Evolutionary conservation across 2,797 vertebrate genomes (phyloP), one percentile per base, ranked within the genome.

Genomic region (Rhinophrynus dorsalis): DNA sequence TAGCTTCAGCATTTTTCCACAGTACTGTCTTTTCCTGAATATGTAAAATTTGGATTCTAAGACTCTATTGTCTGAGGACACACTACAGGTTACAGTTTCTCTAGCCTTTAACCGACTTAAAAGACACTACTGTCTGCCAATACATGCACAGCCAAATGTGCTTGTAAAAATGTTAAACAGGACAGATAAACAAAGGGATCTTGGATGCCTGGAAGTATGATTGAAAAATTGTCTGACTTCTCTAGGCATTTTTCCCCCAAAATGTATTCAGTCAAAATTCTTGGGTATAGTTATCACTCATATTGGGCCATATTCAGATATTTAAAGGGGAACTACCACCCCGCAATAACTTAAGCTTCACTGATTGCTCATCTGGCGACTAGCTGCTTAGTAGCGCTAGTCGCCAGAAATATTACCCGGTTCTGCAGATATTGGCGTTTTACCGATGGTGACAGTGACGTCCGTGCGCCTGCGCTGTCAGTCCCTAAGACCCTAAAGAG

Each of bases 151-250:
- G 50, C 7, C 47, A 20, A 51, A 27, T 17, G n/a, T n/a, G 24
- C 26, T 52, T 52, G 17, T 52, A 15, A 32, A 52, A 52, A 52
- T 52, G 27, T 52, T 52, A 30, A 52, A 52, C 26, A 30, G 26
- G 17, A 17, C 11, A 32, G 10, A 51, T 51, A 27, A 30, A 52
- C 50, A 52, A 55, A 37, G 20, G 5, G 2, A 57, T 24, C 12
- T 13, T 1, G 6, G 32, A 12, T 13, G 3, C 18, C 3, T 38
- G 32, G 1, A 57, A 24, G 12, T 23, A 52, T 6, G 30, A 30
- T 15, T 15, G 6, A 52, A 3, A 32, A 2, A 15, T 29, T 3
- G n/a, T 2, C 23, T 52, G 10, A 21, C 6, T 30, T 30, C 50
- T 47, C 18, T 6, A 23, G 5, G 40, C 8, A 38, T 38, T 38